Evolutionary conservation across 2,797 vertebrate genomes (phyloP).

Genomic region (Monodelphis domestica): DNA sequence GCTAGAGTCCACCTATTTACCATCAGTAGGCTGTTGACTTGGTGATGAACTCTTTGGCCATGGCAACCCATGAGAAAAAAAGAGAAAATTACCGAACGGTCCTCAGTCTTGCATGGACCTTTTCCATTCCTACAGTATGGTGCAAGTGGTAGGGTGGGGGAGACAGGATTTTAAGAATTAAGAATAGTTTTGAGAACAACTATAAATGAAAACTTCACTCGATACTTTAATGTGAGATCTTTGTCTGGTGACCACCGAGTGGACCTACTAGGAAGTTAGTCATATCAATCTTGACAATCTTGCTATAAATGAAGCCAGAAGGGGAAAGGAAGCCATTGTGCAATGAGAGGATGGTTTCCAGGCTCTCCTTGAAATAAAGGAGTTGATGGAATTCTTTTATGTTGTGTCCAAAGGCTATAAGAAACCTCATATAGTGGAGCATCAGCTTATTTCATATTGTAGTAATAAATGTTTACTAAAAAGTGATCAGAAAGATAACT

Average conservation of each 20-base stretch:
- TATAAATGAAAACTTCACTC: not conserved
- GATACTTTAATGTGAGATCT: not conserved
- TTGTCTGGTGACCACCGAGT: not conserved
- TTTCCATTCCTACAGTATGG: not conserved
- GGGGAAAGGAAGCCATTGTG: not conserved
- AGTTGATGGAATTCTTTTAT: not conserved
- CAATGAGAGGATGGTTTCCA: not conserved
- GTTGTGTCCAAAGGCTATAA: not conserved
- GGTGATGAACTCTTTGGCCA: no score
- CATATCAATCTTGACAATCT: not conserved
- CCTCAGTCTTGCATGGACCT: not conserved
- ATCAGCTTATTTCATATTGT: not conserved
- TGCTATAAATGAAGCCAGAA: no score
- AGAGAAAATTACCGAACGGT: not conserved
- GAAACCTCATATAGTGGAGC: not conserved
- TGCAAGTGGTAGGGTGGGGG: not conserved
- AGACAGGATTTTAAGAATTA: not conserved
- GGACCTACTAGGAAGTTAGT: not conserved
- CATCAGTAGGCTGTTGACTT: no score
- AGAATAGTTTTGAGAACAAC: not conserved
- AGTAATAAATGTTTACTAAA: not conserved
- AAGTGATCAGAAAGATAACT: not conserved
- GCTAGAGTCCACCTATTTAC: no score
- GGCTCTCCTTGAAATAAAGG: not conserved
- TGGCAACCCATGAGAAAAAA: no score